Conservation (phyloP, 1,140 invertebrate species). For the Thaumatotibia leucotreta region DNA sequence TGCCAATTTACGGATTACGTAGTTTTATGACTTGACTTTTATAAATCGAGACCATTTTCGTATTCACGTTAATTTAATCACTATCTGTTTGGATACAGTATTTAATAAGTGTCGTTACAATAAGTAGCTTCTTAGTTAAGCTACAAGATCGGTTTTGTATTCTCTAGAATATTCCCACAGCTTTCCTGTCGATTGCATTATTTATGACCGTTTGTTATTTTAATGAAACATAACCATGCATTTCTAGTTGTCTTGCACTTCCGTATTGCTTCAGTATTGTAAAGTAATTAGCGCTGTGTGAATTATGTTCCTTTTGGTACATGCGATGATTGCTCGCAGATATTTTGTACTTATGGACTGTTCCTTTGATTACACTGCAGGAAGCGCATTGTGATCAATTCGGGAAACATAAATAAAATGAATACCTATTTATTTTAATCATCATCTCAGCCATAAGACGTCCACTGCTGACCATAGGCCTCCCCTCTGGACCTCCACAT, state of each 20-base stretch:
- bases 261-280: slow-evolving; percentile 11
- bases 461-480: no score
- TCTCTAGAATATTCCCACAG: slow-evolving; percentile 10
- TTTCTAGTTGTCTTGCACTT: slow-evolving; percentile 7
- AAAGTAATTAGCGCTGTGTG: neutral
- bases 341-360: neutral
- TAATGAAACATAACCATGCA: slow-evolving; percentile 9
- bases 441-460: no score
- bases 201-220: slow-evolving; percentile 32
- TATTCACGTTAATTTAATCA: no score
- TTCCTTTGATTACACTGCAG: neutral
- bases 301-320: neutral
- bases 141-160: neutral
- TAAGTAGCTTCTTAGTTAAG: neutral
- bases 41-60: no score
- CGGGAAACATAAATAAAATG: no score
- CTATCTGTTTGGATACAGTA: no score
- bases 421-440: no score
- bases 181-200: slow-evolving; percentile 29
- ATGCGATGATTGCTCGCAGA: neutral
- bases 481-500: no score
- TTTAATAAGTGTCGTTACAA: no score
- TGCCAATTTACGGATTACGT: no score
- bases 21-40: no score
- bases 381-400: neutral